phyloP scores from a whole-genome alignment of 2,888 invertebrate genomes.

The Drosophila nigritarsus region DNA sequence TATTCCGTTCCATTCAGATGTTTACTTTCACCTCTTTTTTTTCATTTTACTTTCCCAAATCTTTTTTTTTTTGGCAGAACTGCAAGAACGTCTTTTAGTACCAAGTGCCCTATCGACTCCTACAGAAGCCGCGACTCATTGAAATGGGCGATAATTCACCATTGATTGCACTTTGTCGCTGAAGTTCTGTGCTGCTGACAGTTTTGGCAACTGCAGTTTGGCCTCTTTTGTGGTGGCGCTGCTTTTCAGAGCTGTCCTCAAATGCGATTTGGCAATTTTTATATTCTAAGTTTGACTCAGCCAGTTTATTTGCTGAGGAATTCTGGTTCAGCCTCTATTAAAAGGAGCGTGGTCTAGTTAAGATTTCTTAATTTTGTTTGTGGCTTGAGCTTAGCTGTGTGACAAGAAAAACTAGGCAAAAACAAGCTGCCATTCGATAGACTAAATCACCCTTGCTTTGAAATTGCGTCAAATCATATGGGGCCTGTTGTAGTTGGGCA shows the following conservation, averaged over 20 bases:
- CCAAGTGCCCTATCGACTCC: slow-evolving; percentile 60
- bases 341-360: slow-evolving; percentile 53
- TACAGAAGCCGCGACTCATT: slow-evolving; percentile 67
- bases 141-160: slow-evolving; percentile 80
- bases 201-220: slow-evolving; percentile 72
- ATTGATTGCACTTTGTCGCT: slow-evolving; percentile 80
- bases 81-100: slow-evolving; percentile 44
- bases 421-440: slow-evolving; percentile 24
- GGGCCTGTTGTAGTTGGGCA: background rate
- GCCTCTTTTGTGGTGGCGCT: slow-evolving; percentile 20
- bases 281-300: slow-evolving; percentile 45
- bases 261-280: slow-evolving; percentile 63
- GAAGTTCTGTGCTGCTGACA: slow-evolving; percentile 75
- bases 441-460: slow-evolving; percentile 7
- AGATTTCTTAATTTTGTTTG: slow-evolving; percentile 52
- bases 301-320: slow-evolving; percentile 37
- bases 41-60: slow-evolving; percentile 1
- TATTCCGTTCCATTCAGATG: slow-evolving; percentile 20
- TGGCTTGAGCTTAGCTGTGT: slow-evolving; percentile 14
- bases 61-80: slow-evolving; percentile 40
- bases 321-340: slow-evolving; percentile 28
- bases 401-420: slow-evolving; percentile 42
- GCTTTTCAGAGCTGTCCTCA: slow-evolving; percentile 8
- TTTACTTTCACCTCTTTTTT: slow-evolving; percentile 11
- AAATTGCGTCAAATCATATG: slow-evolving; percentile 40